Evolutionary conservation across 1,140 invertebrate species (phyloP).

Genomic region (Kradibia gibbosae): DNA sequence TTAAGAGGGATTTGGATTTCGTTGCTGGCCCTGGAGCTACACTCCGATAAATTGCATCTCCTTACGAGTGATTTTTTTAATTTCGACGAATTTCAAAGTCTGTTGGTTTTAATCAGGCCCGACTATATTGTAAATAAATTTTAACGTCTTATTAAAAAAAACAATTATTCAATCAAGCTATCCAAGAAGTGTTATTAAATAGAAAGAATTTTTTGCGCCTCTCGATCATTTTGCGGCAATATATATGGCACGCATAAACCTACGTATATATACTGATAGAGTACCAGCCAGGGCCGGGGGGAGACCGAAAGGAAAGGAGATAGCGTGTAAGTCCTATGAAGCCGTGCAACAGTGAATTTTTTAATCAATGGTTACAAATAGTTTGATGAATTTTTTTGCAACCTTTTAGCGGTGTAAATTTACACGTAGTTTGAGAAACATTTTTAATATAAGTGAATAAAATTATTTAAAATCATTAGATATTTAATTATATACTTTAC

Average conservation of each 20-base stretch:
- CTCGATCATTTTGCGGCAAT: not conserved
- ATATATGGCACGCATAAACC: not conserved
- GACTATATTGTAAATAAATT: not conserved
- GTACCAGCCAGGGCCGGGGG: too few relatives aligned
- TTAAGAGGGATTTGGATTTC: not conserved
- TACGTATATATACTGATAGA: not conserved
- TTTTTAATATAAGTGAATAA: too few relatives aligned
- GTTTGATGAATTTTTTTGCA: too few relatives aligned
- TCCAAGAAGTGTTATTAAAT: not conserved
- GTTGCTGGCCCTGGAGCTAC: too few relatives aligned
- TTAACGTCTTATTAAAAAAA: conserved; percentile 23
- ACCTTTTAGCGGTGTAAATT: too few relatives aligned
- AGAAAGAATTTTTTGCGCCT: not conserved
- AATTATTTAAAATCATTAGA: too few relatives aligned
- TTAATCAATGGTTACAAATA: too few relatives aligned
- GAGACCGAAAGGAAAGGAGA: too few relatives aligned
- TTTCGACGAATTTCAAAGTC: not conserved
- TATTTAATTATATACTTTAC: too few relatives aligned
- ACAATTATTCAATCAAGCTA: conserved; percentile 24
- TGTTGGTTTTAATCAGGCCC: not conserved
- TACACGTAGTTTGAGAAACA: too few relatives aligned
- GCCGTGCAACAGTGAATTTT: too few relatives aligned
- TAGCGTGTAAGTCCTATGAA: too few relatives aligned
- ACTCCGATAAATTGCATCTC: not conserved
- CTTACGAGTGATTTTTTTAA: not conserved